These are phyloP conservation scores for Geodia barretti DNA, from an alignment of 37 sponge, comb jelly and placozoan genomes.

Conservation along the genomic window DNA sequence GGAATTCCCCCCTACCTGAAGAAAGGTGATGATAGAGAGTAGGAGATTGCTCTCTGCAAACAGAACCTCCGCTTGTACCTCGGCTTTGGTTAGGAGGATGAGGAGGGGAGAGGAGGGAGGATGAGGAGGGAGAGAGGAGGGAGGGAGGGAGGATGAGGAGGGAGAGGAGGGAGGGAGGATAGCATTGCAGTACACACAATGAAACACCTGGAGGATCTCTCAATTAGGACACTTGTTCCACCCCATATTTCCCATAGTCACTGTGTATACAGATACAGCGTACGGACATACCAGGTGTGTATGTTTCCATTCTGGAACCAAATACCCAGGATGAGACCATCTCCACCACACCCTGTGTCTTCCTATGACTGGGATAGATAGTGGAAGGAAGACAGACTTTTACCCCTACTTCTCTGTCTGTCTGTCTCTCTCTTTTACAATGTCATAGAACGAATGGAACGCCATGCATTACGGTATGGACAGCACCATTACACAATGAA, in stretches of 20 bases:
- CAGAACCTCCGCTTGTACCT: constrained; percentile 70
- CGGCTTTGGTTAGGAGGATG: constrained; percentile 9
- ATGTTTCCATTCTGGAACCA: constrained; percentile 11
- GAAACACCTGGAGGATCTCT: constrained; percentile 19
- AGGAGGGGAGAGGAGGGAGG: too few species aligned
- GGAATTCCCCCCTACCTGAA: constrained; percentile 69
- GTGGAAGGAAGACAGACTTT: background rate
- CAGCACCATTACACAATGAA: too few species aligned
- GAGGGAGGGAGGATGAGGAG: background rate
- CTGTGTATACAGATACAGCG: too few species aligned
- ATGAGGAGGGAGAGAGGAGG: background rate
- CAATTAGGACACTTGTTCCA: too few species aligned
- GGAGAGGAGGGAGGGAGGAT: background rate
- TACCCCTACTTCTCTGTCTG: too few species aligned
- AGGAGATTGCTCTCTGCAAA: constrained; percentile 81
- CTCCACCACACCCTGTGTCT: constrained; percentile 7
- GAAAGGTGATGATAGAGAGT: constrained; percentile 65
- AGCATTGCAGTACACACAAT: constrained; percentile 12
- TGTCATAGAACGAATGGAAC: too few species aligned
- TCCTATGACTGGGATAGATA: constrained; percentile 4
- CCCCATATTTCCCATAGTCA: too few species aligned
- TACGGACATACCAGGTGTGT: constrained; percentile 11
- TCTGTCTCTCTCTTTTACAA: background rate
- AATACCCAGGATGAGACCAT: constrained; percentile 31
- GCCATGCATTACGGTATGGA: too few species aligned